Conservation (phyloP, 2,113 vertebrate genomes). For the Serinus canaria region DNA sequence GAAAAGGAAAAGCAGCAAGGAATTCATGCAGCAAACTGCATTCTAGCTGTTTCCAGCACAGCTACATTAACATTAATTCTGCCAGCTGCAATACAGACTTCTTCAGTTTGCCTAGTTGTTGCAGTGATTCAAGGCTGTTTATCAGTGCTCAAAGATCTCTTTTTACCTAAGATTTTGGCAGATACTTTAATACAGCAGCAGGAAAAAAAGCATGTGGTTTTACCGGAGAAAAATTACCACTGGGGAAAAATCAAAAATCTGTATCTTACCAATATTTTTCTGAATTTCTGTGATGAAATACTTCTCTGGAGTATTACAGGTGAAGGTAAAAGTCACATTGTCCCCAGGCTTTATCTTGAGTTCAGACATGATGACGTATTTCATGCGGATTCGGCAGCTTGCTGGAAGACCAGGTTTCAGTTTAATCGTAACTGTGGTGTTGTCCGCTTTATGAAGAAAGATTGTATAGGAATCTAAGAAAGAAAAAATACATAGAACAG, state of each 20-base stretch:
- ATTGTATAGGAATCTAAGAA: slow-evolving; percentile 66
- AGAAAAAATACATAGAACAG: background rate
- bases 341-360: slow-evolving; percentile 70
- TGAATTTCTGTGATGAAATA: slow-evolving; percentile 69
- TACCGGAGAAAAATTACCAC: background rate
- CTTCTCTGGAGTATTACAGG: slow-evolving; percentile 66
- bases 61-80: background rate
- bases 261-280: slow-evolving; percentile 76
- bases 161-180: background rate
- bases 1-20: background rate
- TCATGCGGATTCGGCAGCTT: slow-evolving; percentile 55
- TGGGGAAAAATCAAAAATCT: background rate
- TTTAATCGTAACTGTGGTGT: slow-evolving; percentile 62
- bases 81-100: background rate
- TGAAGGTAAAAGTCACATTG: slow-evolving; percentile 68
- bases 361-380: background rate
- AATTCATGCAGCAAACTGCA: background rate
- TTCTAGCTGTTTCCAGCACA: background rate
- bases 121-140: background rate
- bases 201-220: background rate
- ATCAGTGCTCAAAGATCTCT: background rate
- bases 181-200: background rate
- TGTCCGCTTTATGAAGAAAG: slow-evolving; percentile 35
- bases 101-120: background rate
- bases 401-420: background rate